phyloP scores from a whole-genome alignment of 2,113 vertebrate genomes.

The Ovis aries region DNA sequence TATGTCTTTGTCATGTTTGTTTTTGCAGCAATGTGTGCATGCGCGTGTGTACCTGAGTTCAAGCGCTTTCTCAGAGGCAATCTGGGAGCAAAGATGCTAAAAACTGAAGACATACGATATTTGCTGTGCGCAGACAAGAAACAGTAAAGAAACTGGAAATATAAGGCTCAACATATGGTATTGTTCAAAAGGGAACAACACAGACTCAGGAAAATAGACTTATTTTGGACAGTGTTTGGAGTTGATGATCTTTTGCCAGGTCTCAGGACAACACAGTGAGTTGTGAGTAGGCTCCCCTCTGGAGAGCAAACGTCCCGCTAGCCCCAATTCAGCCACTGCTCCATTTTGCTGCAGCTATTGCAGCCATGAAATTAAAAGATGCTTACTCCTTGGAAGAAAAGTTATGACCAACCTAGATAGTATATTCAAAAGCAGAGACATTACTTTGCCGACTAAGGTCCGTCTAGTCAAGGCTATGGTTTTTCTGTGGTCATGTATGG shows the following conservation, averaged over 20 bases:
- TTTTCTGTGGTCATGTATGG: too few species aligned
- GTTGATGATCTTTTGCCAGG: not conserved
- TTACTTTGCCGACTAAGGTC: too few species aligned
- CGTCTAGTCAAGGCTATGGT: too few species aligned
- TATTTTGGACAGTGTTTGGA: not conserved
- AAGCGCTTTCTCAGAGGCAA: not conserved
- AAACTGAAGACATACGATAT: not conserved
- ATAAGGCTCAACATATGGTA: not conserved
- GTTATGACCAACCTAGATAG: too few species aligned
- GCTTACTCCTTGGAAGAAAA: too few species aligned
- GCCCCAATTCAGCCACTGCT: rapidly evolving
- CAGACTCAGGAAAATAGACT: not conserved
- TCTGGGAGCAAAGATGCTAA: not conserved
- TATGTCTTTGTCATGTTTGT: not conserved
- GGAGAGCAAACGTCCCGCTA: rapidly evolving
- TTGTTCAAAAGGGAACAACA: not conserved
- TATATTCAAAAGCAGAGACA: too few species aligned
- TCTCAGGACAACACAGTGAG: not conserved
- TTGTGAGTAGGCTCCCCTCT: not conserved
- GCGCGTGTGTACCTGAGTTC: not conserved
- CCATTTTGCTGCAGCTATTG: not conserved
- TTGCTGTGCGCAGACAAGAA: not conserved
- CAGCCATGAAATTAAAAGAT: too few species aligned
- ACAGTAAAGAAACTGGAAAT: not conserved
- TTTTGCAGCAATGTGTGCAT: not conserved